Percentiles rank a stretch among this genome's conserved stretches.
These are phyloP conservation scores for Stigmatopora nigra DNA, from an alignment of 2,113 vertebrate species.

Conservation along the genomic window DNA sequence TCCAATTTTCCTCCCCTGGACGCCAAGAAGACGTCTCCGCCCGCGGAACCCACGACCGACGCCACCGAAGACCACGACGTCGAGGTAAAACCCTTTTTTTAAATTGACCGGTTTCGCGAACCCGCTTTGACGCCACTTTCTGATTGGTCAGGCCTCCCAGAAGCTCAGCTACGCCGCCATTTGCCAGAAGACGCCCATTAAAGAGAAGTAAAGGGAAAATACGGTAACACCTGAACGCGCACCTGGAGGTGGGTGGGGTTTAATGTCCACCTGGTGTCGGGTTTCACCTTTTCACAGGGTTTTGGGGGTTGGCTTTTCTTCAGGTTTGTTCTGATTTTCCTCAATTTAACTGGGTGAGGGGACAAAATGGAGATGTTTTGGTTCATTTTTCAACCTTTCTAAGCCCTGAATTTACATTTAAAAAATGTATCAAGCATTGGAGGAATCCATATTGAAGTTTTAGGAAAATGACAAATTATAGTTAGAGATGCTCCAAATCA, in stretches of 20 bases:
- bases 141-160: conserved; percentile 73
- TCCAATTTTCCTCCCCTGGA: conserved; percentile 83
- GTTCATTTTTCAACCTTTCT: background rate
- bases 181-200: conserved; percentile 76
- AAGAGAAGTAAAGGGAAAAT: conserved; percentile 42
- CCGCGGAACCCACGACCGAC: conserved; percentile 15
- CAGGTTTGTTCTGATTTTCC: background rate
- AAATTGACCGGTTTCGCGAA: background rate
- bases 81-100: background rate
- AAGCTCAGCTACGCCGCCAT: conserved; percentile 86
- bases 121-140: background rate
- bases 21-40: conserved; percentile 7
- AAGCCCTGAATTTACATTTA: no score
- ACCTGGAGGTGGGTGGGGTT: background rate
- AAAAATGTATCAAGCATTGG: no score
- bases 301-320: background rate
- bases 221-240: background rate
- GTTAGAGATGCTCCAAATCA: no score
- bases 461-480: no score
- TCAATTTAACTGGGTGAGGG: background rate
- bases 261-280: background rate
- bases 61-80: conserved; percentile 21
- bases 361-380: no score
- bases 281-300: background rate
- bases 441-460: no score